Base-by-base conservation (phyloP, 2,888 invertebrate species). In the Leptarthrus brevirostris region DNA sequence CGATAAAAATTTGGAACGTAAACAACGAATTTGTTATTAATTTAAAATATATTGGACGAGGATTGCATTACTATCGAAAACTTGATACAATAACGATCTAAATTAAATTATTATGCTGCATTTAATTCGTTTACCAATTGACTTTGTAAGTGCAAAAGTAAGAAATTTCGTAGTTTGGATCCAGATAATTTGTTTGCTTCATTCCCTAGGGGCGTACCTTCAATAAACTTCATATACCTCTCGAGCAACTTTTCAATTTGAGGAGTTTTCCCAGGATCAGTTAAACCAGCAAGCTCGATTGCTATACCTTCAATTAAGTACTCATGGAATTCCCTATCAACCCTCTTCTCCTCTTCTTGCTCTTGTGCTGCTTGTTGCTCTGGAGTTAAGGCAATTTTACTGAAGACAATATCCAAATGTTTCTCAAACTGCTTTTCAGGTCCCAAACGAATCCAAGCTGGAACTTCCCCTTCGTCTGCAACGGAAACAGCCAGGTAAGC, bases 101-200 rank as follows among this genome's bases (percentile, higher is more conserved):
- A 10, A 12, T n/a, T 14, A 47, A 6, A 49, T 16, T 16, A 49
- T 6, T n/a, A n/a, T n/a, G n/a, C n/a, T n/a, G n/a, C n/a, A n/a
- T n/a, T n/a, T n/a, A n/a, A n/a, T n/a, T n/a, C 66, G 49, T 58
- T 80, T 76, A 82, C 54, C 58, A 84, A 78, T 78, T 81, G 81
- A 3, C 79, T 81, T 75, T 83, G 83, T 74, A 84, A 77, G 22
- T 80, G 79, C 8, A 83, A 44, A 20, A 84, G 74, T 71, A 84
- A 72, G 71, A 77, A 80, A 0, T 78, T 77, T 4, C 85, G 80
- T 36, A 79, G 74, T 44, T 77, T 75, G n/a, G 30, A 49, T 10
- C 74, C 70, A 0, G 52, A 26, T 16, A 80, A 73, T n/a, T 76
- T 69, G 0, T 66, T 69, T 0, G 70, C 52, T 14, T 79, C 74